These are phyloP conservation scores for Accipiter virgatus DNA, from an alignment of 2,113 vertebrate species.

Conservation along the genomic window DNA sequence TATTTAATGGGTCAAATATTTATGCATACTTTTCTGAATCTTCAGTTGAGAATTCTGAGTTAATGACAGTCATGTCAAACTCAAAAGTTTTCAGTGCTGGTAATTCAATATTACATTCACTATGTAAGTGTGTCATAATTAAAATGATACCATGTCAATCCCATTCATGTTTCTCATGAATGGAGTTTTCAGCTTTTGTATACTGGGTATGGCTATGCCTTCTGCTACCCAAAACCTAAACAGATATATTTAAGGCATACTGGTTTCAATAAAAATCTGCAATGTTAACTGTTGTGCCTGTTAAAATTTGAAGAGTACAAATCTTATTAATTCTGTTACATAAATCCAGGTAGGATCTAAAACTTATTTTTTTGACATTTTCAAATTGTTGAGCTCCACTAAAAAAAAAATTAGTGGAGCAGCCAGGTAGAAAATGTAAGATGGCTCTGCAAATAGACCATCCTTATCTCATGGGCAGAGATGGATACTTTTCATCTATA, in stretches of 20 bases:
- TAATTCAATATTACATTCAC: not conserved
- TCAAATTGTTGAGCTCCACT: not conserved
- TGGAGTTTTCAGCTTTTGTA: constrained; percentile 14
- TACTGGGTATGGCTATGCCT: not conserved
- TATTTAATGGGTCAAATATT: constrained; percentile 46
- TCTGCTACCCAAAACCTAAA: not conserved
- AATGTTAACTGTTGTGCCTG: not conserved
- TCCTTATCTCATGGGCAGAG: not conserved
- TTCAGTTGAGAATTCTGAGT: constrained; percentile 13
- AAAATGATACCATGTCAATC: constrained; percentile 42
- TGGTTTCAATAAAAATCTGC: not conserved
- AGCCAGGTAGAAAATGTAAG: not conserved
- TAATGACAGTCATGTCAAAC: constrained; percentile 13
- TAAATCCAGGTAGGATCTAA: not conserved
- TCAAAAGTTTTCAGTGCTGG: constrained; percentile 10
- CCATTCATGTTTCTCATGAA: not conserved
- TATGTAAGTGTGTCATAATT: constrained; percentile 28
- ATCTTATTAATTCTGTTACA: not conserved
- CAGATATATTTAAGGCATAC: not conserved
- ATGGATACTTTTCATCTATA: not conserved
- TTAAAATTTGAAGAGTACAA: not conserved
- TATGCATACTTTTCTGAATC: constrained; percentile 13
- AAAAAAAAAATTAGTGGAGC: not conserved
- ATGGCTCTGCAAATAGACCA: not conserved
- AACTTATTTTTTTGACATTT: not conserved